Base-by-base conservation (phyloP, 2,113 vertebrate species). In the Etheostoma cragini region DNA sequence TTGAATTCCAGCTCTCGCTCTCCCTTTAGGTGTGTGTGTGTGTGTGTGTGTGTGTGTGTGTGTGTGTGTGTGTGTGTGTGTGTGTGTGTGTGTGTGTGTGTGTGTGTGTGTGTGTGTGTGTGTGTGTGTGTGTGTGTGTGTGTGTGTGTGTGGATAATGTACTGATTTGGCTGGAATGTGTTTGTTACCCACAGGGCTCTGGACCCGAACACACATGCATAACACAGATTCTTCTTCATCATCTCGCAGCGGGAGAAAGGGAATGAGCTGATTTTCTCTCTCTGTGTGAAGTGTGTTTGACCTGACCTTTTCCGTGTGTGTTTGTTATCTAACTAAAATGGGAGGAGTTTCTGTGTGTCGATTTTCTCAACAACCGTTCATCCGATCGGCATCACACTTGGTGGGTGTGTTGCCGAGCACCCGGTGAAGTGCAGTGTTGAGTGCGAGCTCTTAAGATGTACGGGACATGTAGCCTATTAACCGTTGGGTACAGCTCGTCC, bases 141-240 rank as follows among this genome's bases (percentile, higher is more conserved):
- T 65, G 80, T 26, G 35, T 78, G 53, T 76, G 78, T 82, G 72
- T 89, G 77, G 88, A 88, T 89, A 87, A 90, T 92, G 89, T 82
- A 88, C 81, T 76, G 82, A 92, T 92, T 92, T 90, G 84, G 58
- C 68, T 80, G 88, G 91, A 92, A 91, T 89, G 87, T 82, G 78
- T 89, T 84, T 89, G 84, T 86, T 89, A 83, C 61, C 89, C 87
- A 58, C 89, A 80, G 78, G 46, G 69, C 60, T 76, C 63, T 90
- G 83, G 84, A 90, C 47, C 54, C 66, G 21, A 75, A 84, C 69
- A 84, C 22, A 78, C 52, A 69, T 17, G 19, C 72, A 72, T 35
- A 52, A 83, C 77, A 73, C 70, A 45, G 38, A 79, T 77, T 77
- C 67, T 5, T 87, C 71, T 69, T 80, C 78, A 62, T 85, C 69